Evolutionary conservation across 2,888 invertebrate genomes (phyloP), one percentile per base, ranked within the genome.

Genomic region (Bellardia bayeri): DNA sequence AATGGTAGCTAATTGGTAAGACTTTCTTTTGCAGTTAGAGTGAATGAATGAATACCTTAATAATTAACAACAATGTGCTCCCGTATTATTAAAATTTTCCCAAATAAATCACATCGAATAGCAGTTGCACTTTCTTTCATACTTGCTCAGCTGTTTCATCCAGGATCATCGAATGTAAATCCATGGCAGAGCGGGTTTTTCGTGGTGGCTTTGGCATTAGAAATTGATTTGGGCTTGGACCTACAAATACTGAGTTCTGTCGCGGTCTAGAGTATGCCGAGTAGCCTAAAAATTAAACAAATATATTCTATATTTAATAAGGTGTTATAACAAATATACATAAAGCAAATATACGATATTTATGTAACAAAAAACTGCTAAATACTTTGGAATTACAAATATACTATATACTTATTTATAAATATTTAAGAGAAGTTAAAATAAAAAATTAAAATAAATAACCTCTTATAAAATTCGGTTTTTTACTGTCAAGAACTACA

Each of bases 241-340:
- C 96, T 49, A 97, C 97, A 94, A 98, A 98, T 16, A 98, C 97
- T 4, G 98, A 98, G 94, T 98, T 98, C 94, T 97, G 96, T 13
- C 96, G 94, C 0, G 95, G 95, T 30, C 96, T 94, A 61, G 93
- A 90, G 74, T 86, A 68, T 14, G 82, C 33, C 33, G 91, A 90
- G 84, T 92, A 92, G 5, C 92, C 97, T 96, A 94, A 11, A 94
- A 94, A 90, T 42, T 37, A 37, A 37, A 37, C 37, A 37, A 37
- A 37, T 37, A 37, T 37, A 4, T 23, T 37, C 37, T 37, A 1
- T 37, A 37, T 5, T 37, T 37, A 37, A 37, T 37, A 4, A 37
- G 5, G 37, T 37, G 4, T 37, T 37, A 37, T 37, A 37, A 37
- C 6, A 37, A 23, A 23, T 23, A 23, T 23, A 23, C 23, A 23